Evolutionary conservation across 2,113 vertebrate species (phyloP).

Genomic region (Hiodon tergisus): DNA sequence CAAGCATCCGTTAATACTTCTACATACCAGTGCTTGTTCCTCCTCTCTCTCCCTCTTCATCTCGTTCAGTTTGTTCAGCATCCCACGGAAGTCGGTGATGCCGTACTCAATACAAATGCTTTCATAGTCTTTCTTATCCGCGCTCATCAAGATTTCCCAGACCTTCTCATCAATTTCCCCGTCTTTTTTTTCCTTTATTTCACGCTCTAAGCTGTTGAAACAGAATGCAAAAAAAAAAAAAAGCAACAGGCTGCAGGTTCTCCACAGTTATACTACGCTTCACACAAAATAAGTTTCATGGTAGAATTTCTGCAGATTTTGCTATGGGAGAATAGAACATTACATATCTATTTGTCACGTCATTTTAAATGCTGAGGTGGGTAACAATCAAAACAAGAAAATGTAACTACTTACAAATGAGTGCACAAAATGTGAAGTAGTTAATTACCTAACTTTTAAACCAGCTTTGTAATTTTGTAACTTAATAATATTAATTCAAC

Average conservation of each 20-base stretch:
- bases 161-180: slow-evolving; percentile 61
- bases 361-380: no score
- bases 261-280: not conserved
- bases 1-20: not conserved
- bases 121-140: slow-evolving; percentile 78
- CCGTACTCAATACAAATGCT: slow-evolving; percentile 73
- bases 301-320: no score
- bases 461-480: no score
- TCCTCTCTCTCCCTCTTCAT: slow-evolving; percentile 63
- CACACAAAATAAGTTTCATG: not conserved
- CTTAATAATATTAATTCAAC: no score
- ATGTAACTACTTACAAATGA: no score
- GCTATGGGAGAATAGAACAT: no score
- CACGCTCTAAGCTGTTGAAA: slow-evolving; percentile 36
- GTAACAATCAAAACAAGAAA: no score
- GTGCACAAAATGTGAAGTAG: no score
- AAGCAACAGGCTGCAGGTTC: not conserved
- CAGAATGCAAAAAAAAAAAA: not conserved
- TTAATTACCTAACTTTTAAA: no score
- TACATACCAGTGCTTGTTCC: slow-evolving; percentile 65
- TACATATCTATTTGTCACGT: no score
- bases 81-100: slow-evolving; percentile 74
- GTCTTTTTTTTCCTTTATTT: slow-evolving; percentile 39
- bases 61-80: slow-evolving; percentile 75
- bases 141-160: slow-evolving; percentile 76